Conservation (phyloP, 2,113 vertebrate species). For the Cnemophilus loriae region DNA sequence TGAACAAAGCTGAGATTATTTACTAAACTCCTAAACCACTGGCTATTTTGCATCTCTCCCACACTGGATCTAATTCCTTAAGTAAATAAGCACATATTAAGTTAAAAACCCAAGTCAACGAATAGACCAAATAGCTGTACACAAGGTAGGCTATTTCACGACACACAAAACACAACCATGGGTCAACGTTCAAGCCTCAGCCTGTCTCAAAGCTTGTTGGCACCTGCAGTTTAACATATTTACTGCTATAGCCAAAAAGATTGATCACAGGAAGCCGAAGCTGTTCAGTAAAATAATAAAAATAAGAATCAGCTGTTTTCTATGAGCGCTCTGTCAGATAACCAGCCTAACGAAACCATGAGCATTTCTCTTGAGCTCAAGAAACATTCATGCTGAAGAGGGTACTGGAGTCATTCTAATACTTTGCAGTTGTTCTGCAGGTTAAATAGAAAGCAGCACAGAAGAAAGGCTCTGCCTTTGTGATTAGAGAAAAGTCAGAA, state of each 20-base stretch:
- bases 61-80: conserved; percentile 61
- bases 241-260: conserved; percentile 11
- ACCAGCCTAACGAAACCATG: not conserved
- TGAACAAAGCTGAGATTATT: conserved; percentile 68
- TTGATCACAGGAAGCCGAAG: conserved; percentile 40
- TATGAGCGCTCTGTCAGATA: conserved; percentile 19
- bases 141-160: not conserved
- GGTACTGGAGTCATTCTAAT: conserved; percentile 26
- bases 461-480: not conserved
- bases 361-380: not conserved
- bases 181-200: not conserved
- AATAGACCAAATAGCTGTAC: conserved; percentile 10
- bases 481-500: conserved; percentile 21
- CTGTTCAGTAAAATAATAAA: not conserved
- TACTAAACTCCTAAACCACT: conserved; percentile 51
- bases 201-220: not conserved
- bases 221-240: conserved; percentile 27
- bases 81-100: conserved; percentile 60
- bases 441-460: not conserved
- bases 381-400: not conserved
- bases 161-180: not conserved
- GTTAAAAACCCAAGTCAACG: conserved; percentile 36
- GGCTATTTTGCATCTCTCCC: conserved; percentile 61
- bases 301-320: conserved; percentile 53
- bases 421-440: conserved; percentile 35